A percentile compares a stretch with the other conserved stretches of the same genome.
Conservation (phyloP, 2,113 vertebrate species). For the Irena cyanogastra region DNA sequence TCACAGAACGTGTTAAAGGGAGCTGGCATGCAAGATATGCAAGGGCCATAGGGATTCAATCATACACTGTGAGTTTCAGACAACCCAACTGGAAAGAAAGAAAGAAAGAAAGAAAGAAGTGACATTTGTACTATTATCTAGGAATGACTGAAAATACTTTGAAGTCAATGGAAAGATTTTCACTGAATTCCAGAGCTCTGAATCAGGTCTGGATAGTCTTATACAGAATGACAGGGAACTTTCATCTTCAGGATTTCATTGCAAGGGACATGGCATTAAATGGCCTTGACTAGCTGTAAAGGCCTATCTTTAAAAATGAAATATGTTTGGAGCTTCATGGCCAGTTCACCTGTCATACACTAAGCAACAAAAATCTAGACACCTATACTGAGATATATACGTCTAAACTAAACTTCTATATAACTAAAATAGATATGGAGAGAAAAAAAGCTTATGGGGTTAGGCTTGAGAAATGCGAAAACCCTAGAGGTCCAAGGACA, state of each 20-base stretch:
- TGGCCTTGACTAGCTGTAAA: background rate
- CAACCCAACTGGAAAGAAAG: background rate
- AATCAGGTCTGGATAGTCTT: background rate
- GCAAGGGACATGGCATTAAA: background rate
- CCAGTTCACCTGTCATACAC: background rate
- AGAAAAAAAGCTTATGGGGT: background rate
- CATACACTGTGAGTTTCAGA: background rate
- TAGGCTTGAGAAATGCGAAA: background rate
- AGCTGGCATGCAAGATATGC: slow-evolving; percentile 29
- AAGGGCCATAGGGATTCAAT: slow-evolving; percentile 43
- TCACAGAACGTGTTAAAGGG: slow-evolving; percentile 48
- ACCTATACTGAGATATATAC: background rate
- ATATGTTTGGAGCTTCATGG: background rate
- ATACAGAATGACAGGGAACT: background rate
- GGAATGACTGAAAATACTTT: slow-evolving; percentile 5
- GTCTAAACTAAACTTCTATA: background rate
- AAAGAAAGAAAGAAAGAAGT: slow-evolving; percentile 8
- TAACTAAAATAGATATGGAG: background rate
- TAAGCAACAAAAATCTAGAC: background rate
- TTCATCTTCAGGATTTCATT: slow-evolving; percentile 22
- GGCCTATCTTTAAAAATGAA: background rate
- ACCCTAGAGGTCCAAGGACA: no score
- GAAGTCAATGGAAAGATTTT: slow-evolving; percentile 39
- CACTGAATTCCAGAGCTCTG: background rate
- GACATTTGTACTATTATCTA: slow-evolving; percentile 24